These are phyloP conservation scores for Sceloporus undulatus DNA, from an alignment of 2,113 vertebrate species.

Conservation along the genomic window DNA sequence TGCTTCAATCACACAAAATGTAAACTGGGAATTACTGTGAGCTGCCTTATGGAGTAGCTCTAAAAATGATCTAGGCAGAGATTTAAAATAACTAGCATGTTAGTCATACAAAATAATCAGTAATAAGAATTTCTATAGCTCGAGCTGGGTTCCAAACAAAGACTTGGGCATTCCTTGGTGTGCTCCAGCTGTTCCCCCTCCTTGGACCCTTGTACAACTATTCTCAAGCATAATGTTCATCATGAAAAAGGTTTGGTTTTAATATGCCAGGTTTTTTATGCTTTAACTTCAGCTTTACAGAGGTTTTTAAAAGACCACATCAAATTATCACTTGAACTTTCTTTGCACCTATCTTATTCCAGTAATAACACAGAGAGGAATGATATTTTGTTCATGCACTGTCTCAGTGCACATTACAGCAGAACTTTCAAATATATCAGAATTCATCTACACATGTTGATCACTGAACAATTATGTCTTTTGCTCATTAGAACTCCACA, in stretches of 20 bases:
- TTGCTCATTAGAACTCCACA: background rate
- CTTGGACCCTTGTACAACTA: background rate
- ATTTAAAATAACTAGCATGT: background rate
- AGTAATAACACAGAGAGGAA: background rate
- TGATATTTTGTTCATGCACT: background rate
- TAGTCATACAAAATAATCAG: background rate
- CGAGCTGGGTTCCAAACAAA: background rate
- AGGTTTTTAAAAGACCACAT: background rate
- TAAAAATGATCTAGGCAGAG: background rate
- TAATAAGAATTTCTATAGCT: background rate
- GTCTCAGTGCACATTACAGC: background rate
- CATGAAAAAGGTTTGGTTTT: background rate
- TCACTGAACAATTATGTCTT: background rate
- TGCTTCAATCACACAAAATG: background rate
- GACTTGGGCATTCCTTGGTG: background rate
- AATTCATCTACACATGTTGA: background rate
- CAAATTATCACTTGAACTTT: background rate
- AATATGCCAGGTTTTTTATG: background rate
- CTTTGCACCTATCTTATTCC: constrained; percentile 21
- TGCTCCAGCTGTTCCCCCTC: background rate
- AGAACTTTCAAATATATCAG: background rate
- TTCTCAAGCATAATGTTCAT: background rate
- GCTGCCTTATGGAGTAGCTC: background rate
- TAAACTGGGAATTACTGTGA: background rate
- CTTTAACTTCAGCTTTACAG: background rate